Evolutionary conservation across 2,888 invertebrate genomes (phyloP), one percentile per base, ranked within the genome.

Genomic region (Xestoiulus laeticollis): DNA sequence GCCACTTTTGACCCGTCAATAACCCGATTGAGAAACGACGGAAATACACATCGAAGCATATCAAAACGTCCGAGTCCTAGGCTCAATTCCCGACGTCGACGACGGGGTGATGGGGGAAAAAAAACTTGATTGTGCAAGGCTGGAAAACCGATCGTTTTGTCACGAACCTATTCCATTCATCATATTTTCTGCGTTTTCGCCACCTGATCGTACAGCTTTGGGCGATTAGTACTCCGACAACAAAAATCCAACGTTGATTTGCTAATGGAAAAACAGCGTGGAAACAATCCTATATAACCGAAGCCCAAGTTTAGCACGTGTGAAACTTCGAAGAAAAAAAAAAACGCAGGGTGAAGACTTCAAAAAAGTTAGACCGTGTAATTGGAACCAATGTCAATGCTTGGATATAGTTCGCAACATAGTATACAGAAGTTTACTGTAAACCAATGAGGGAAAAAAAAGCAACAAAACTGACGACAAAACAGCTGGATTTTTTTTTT

Each of bases 101-200:
- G 8, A 68, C 0, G 26, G 5, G 22, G 14, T 16, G 48, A 48
- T 14, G 48, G 19, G 19, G 19, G 48, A 48, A 3, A 0, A 48
- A 48, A 48, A 48, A 48, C 10, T 4, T 12, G n/a, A 59, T 19
- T n/a, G 59, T 22, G 4, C n/a, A 38, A 38, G 48, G 53, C 26
- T 26, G 22, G 26, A 68, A 68, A 48, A 68, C 6, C 68, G 26
- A 68, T 68, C 68, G 68, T 68, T 68, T 68, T 68, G 68, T 68
- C 68, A 68, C 68, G 68, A 68, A 26, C 68, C 22, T 68, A 68
- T 68, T 68, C 68, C 68, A 68, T 68, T 68, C 68, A 26, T 68
- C 68, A 68, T 68, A 68, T 6, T 6, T 44, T 48, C 48, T 16
- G 48, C 48, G 16, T 12, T 38, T 38, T 38, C 38, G 6, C 38